Evolutionary conservation across 2,113 vertebrate genomes (phyloP), one percentile per base, ranked within the genome.

Genomic region (Mus spicilegus): DNA sequence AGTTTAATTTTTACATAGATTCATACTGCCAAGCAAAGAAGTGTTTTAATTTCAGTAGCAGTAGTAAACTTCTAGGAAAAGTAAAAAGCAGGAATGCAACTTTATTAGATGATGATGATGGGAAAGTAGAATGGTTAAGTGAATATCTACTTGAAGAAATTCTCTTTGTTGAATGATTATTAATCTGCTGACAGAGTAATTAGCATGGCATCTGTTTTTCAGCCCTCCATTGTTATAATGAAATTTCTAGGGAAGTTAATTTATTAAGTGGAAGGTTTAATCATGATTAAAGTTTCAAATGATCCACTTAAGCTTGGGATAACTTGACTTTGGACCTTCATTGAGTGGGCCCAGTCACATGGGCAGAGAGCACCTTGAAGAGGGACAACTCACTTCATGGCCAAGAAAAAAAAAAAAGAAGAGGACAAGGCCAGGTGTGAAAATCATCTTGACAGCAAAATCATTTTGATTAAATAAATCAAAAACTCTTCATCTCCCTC

Each of bases 81-180:
- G 61, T 26, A 61, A 78, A 33, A 54, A 58, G 7, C 28, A 63
- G 4, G 46, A 67, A 16, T 2, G 81, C 61, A 13, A 82, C 49
- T 77, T 88, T 11, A 12, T n/a, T 14, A 67, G 19, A 90, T 82
- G 36, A 33, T 39, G 36, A 33, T 39, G 4, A 30, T 0, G 9
- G 26, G 89, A 42, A 77, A 85, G 8, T 33, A 22, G 7, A 12
- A 17, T 87, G 22, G 7, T 46, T 28, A 28, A 58, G 17, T 78
- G 84, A 51, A 13, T 39, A 3, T 91, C 17, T 65, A 49, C 30
- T 49, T 81, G 77, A 67, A 78, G 42, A 11, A 1, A 69, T 80
- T 72, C 54, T 88, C 7, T 46, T 91, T 89, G 17, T 95, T 86
- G 81, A 63, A 3, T 93, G 26, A 76, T 92, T 90, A 89, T 19